Conservation (phyloP, 2,888 invertebrate genomes). For the Morpho deidamia region DNA sequence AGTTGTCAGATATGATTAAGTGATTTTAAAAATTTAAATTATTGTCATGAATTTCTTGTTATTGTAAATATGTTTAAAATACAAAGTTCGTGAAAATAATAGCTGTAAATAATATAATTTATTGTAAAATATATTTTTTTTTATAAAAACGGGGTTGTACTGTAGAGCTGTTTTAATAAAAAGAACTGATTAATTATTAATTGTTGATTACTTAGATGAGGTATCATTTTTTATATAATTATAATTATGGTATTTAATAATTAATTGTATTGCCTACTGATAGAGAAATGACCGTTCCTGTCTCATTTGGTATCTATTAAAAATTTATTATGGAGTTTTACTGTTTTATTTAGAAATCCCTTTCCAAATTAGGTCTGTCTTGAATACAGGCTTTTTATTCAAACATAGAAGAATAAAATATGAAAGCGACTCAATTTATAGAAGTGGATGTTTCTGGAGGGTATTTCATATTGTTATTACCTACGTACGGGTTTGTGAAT, state of each 20-base stretch:
- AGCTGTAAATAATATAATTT: not conserved
- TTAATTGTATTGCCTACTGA: constrained; percentile 10
- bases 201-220: constrained; percentile 7
- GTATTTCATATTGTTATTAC: no score
- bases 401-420: no score
- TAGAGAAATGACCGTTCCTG: constrained; percentile 20
- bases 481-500: no score
- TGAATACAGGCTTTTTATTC: no score
- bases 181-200: constrained; percentile 31
- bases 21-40: constrained; percentile 1
- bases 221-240: constrained; percentile 15
- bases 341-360: constrained; percentile 1
- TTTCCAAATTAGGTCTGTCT: not conserved
- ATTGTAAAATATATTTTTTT: not conserved
- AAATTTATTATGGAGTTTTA: constrained; percentile 8
- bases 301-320: constrained; percentile 21
- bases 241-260: constrained; percentile 1
- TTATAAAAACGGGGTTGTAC: constrained; percentile 21
- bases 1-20: constrained; percentile 9
- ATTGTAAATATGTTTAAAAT: no score
- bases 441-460: no score
- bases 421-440: no score
- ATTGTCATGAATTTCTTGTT: constrained; percentile 2
- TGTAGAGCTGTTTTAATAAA: constrained; percentile 21
- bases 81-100: not conserved